phyloP scores from a whole-genome alignment of 2,797 vertebrate species.

The Acipenser transmontanus region DNA sequence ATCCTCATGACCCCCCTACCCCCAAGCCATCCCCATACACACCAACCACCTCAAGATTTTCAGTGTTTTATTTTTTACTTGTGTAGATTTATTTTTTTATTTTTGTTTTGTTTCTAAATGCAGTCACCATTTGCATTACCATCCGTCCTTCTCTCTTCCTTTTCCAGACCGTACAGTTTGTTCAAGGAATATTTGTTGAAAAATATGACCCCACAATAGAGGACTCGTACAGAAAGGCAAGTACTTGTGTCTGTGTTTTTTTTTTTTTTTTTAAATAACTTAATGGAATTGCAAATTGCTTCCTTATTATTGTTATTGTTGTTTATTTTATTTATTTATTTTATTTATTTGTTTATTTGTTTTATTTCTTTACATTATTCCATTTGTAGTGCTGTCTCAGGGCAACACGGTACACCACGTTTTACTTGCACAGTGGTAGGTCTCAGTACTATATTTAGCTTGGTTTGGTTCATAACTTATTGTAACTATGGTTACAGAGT shows the following conservation, averaged over 20 bases:
- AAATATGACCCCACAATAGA: conserved; percentile 99
- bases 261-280: neutral
- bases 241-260: conserved; percentile 18
- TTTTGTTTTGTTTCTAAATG: too few relatives aligned
- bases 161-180: conserved; percentile 90
- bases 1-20: neutral
- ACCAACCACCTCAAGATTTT: too few relatives aligned
- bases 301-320: too few relatives aligned
- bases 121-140: too few relatives aligned
- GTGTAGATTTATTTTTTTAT: too few relatives aligned
- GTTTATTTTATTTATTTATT: too few relatives aligned
- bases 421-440: neutral
- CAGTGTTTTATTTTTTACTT: too few relatives aligned
- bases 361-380: too few relatives aligned
- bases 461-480: too few relatives aligned
- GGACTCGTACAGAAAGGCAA: conserved; percentile 97
- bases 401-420: neutral
- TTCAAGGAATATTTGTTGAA: conserved; percentile 99
- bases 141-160: conserved; percentile 29
- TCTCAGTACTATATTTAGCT: neutral
- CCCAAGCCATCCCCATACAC: neutral
- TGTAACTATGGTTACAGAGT: conserved; percentile 17
- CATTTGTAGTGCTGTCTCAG: too few relatives aligned
- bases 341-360: too few relatives aligned
- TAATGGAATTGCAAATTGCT: too few relatives aligned